A percentile compares a stretch with the other conserved stretches of the same genome.
Conservation (phyloP, 1,140 invertebrate genomes). For the Brachionus paranguensis region DNA sequence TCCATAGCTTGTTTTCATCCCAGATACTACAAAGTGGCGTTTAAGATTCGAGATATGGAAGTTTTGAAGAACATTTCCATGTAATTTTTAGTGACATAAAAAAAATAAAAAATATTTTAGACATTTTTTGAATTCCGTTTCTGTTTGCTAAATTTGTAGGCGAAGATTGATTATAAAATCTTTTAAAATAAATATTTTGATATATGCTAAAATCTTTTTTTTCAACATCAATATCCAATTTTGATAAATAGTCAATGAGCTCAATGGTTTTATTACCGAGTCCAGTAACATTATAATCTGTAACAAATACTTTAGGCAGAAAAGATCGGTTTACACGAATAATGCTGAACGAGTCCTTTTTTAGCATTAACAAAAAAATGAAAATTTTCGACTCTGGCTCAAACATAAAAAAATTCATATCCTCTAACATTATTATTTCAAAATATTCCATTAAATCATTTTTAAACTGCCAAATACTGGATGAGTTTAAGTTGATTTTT, state of each 20-base stretch:
- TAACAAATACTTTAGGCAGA: neutral
- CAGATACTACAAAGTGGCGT: too few relatives aligned
- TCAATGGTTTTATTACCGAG: neutral
- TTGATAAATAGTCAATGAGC: neutral
- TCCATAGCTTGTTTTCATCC: too few relatives aligned
- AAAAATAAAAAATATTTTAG: neutral
- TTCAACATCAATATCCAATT: neutral
- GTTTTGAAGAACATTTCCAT: too few relatives aligned
- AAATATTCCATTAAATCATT: neutral
- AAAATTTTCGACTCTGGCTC: neutral
- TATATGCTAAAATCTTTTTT: neutral
- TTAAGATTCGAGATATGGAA: too few relatives aligned
- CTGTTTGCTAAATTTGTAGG: too few relatives aligned
- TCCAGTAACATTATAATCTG: neutral
- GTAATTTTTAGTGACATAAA: neutral
- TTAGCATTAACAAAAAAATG: neutral
- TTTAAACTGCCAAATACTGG: neutral
- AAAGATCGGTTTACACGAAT: neutral
- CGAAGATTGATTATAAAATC: neutral
- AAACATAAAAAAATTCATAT: neutral
- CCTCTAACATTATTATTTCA: neutral
- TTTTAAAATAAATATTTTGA: neutral
- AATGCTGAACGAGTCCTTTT: neutral
- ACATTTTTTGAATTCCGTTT: neutral
- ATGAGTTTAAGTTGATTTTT: neutral